Evolutionary conservation across 2,797 vertebrate genomes (phyloP), one percentile per base, ranked within the genome.

Genomic region (Cottoperca gobio): DNA sequence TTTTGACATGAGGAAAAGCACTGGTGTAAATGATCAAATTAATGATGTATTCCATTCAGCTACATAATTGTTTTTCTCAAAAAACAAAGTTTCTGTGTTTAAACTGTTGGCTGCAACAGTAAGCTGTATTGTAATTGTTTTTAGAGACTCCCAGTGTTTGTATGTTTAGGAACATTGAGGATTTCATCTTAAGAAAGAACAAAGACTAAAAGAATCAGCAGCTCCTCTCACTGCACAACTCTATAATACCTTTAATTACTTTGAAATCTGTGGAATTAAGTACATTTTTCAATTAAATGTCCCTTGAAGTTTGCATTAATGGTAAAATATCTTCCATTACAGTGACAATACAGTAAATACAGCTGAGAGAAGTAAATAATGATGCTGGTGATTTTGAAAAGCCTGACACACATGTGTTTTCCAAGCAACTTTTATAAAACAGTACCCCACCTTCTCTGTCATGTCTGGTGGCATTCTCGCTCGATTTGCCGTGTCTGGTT

Each of bases 401-500:
- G 40, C 6, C 23, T 12, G 46, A 23, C 10, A 62, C 49, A 61
- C 54, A 28, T 6, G 48, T 55, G 73, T 53, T 71, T 74, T 52
- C 24, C 35, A 28, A 52, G 13, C 48, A 79, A 78, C 28, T 62
- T 84, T 76, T 60, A 62, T 58, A 24, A 59, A 78, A 62, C 70
- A 53, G 13, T 68, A 58, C 73, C 65, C 40, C 21, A 65, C 68
- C 57, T 52, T 86, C 40, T 69, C 75, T 79, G 59, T 70, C 72
- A 63, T 69, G 78, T 73, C 70, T 59, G 67, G 69, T 84, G 73
- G 78, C 64, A 58, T 75, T 89, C 50, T 73, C 71, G 79, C 62
- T 79, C 55, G 1, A 82, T 76, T 81, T 86, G 80, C 78, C 60
- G 63, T 84, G 71, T n/a, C n/a, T n/a, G n/a, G n/a, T n/a, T n/a